phyloP scores from a whole-genome alignment of 64 coral and sea anemone genomes.

The Actinia equina region DNA sequence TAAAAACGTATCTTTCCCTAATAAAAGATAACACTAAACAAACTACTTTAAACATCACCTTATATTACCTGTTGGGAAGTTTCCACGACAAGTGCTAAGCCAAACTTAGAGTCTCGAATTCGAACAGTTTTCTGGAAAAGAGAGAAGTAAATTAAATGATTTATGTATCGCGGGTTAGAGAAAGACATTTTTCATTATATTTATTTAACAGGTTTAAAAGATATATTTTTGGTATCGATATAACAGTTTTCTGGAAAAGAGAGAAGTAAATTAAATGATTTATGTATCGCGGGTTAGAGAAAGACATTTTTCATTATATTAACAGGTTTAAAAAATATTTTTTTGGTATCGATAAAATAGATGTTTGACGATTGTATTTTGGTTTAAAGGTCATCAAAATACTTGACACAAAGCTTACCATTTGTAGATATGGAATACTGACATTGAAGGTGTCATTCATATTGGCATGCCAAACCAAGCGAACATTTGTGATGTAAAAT shows the following conservation, averaged over 20 bases:
- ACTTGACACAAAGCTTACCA: no score
- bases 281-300: not conserved
- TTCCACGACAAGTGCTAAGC: constrained; percentile 90
- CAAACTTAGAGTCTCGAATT: constrained; percentile 98
- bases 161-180: not conserved
- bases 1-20: no score
- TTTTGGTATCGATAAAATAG: no score
- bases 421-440: constrained; percentile 98
- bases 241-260: constrained; percentile 79
- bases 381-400: no score
- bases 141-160: not conserved
- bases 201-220: no score
- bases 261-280: not conserved
- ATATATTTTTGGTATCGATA: no score
- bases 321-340: no score
- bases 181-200: not conserved
- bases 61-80: constrained; percentile 98
- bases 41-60: no score
- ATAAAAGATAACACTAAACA: no score
- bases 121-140: constrained; percentile 83
- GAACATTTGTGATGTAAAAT: constrained; percentile 99
- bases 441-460: constrained; percentile 99
- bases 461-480: constrained; percentile 98
- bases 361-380: no score
- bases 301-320: not conserved